A percentile compares a stretch with the other conserved stretches of the same genome.
Conservation (phyloP, 2,113 vertebrate genomes). For the Poecilia latipinna region DNA sequence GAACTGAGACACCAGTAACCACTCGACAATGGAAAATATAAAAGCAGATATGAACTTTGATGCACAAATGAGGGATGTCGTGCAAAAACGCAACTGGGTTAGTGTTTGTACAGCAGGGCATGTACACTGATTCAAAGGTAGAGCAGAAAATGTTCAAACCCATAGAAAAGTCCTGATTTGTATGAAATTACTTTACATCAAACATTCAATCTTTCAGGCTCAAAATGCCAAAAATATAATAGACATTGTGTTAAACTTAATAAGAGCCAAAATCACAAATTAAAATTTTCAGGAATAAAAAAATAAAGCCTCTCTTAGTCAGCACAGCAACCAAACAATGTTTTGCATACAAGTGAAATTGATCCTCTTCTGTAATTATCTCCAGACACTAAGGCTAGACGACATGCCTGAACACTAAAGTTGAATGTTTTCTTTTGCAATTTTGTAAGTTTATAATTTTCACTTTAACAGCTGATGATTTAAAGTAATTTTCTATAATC, state of each 20-base stretch:
- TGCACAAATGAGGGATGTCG: conserved; percentile 44
- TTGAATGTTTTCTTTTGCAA: no score
- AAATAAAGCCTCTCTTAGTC: background rate
- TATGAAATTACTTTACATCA: background rate
- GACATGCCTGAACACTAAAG: no score
- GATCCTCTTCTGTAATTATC: background rate
- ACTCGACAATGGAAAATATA: conserved; percentile 35
- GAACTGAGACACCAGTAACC: conserved; percentile 57
- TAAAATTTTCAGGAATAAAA: background rate
- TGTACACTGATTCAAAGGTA: background rate
- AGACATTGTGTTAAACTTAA: background rate
- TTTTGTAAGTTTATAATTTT: no score
- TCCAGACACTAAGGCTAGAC: background rate
- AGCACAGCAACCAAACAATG: no score
- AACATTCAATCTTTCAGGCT: background rate
- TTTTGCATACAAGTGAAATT: no score
- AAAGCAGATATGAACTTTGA: conserved; percentile 45
- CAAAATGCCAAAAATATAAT: background rate
- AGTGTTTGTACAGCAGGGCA: conserved; percentile 14
- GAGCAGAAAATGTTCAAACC: background rate
- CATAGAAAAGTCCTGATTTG: background rate
- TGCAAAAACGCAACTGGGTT: conserved; percentile 30
- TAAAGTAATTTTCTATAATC: no score
- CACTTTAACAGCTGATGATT: no score
- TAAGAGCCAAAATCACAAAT: background rate